Conservation (phyloP, 2,113 vertebrate species). For the Panthera leo region DNA sequence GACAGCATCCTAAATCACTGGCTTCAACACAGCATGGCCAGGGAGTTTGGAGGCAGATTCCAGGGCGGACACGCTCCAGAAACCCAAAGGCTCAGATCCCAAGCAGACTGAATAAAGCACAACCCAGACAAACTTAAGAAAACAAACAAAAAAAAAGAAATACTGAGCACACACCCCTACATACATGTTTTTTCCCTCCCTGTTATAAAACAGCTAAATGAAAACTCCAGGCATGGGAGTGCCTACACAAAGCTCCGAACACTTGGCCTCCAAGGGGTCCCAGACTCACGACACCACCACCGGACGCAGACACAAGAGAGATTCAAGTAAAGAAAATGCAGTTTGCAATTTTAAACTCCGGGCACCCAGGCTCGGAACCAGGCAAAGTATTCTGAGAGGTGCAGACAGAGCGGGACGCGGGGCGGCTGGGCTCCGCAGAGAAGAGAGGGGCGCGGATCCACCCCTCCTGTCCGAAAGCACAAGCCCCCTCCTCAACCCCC, state of each 20-base stretch:
- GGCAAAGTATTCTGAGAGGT: slow-evolving; percentile 70
- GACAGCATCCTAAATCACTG: background rate
- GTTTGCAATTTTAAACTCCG: slow-evolving; percentile 80
- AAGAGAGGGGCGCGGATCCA: background rate
- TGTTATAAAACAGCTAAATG: slow-evolving; percentile 51
- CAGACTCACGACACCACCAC: slow-evolving; percentile 57
- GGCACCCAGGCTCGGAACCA: slow-evolving; percentile 64
- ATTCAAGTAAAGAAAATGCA: slow-evolving; percentile 73
- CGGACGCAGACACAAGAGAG: slow-evolving; percentile 64
- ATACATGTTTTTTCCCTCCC: background rate
- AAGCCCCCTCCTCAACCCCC: background rate
- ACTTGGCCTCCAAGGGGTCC: slow-evolving; percentile 69
- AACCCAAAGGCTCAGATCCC: slow-evolving; percentile 38
- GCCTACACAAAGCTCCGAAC: slow-evolving; percentile 72
- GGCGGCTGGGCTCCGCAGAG: background rate
- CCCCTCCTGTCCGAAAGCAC: background rate
- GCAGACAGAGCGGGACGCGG: background rate
- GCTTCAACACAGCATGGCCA: background rate
- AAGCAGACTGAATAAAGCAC: slow-evolving; percentile 14
- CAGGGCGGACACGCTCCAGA: slow-evolving; percentile 31
- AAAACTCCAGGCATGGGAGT: slow-evolving; percentile 65
- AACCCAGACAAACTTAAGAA: slow-evolving; percentile 63
- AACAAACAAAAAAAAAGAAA: slow-evolving; percentile 35
- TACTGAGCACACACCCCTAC: background rate
- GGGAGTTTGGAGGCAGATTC: slow-evolving; percentile 38